Percentiles rank a stretch among this genome's conserved stretches.
Evolutionary conservation across 1,140 invertebrate genomes (phyloP).

Genomic region (Muscidifurax raptorellus): DNA sequence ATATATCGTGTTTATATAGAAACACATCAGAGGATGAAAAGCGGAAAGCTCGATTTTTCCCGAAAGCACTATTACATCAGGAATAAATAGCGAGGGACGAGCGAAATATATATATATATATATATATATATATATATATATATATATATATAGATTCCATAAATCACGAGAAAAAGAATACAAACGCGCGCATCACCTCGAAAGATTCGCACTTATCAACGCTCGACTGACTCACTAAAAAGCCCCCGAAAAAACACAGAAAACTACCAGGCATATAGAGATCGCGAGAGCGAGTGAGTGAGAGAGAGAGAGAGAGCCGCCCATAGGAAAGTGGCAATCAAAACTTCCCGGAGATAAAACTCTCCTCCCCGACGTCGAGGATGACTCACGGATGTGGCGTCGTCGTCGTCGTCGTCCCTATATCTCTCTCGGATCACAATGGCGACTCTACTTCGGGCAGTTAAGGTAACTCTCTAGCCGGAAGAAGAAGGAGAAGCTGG

Average conservation of each 20-base stretch:
- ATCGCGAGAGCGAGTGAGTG: too few species aligned
- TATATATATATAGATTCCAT: conserved; percentile 7
- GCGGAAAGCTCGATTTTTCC: too few species aligned
- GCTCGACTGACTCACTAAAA: conserved; percentile 28
- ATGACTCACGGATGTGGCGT: not conserved
- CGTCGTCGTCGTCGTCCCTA: not conserved
- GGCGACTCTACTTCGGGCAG: not conserved
- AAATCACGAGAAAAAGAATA: conserved; percentile 8
- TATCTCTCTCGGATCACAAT: not conserved
- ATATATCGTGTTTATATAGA: too few species aligned
- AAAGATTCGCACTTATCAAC: conserved; percentile 32
- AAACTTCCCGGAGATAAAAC: conserved; percentile 18
- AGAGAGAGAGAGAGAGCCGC: not conserved
- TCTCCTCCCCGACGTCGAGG: conserved; percentile 1
- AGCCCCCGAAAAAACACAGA: not conserved
- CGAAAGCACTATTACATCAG: too few species aligned
- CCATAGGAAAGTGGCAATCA: conserved; percentile 25
- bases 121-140: too few species aligned
- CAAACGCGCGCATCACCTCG: not conserved
- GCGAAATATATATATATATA: too few species aligned
- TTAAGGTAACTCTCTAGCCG: conserved; percentile 17
- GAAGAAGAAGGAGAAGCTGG: not conserved
- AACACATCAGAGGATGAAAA: too few species aligned
- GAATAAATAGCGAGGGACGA: not conserved
- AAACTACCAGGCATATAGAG: too few species aligned